Evolutionary conservation across 2,113 vertebrate genomes (phyloP).

Genomic region (Microcebus ravelobensis): DNA sequence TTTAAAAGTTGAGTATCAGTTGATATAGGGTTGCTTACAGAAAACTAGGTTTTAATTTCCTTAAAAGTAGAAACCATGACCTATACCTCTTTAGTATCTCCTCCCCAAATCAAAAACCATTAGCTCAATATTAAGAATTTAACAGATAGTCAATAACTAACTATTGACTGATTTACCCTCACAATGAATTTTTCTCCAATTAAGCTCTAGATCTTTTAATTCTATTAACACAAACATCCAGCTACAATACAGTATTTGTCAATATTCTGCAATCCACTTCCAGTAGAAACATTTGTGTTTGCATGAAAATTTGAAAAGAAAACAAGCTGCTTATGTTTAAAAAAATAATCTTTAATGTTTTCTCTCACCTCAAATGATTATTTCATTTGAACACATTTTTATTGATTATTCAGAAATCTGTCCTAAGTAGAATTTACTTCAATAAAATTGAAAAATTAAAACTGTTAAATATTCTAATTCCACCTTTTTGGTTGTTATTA

Average conservation of each 20-base stretch:
- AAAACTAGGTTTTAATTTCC: constrained; percentile 5
- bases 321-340: constrained; percentile 2
- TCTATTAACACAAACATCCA: constrained; percentile 48
- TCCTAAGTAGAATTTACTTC: background rate
- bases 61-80: background rate
- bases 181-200: constrained; percentile 34
- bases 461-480: background rate
- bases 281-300: constrained; percentile 41
- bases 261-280: constrained; percentile 47
- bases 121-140: background rate
- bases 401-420: background rate
- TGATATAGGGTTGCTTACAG: background rate
- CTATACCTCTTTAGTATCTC: background rate
- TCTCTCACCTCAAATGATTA: background rate
- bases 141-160: constrained; percentile 58
- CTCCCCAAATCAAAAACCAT: background rate
- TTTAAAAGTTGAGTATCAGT: constrained; percentile 5
- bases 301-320: background rate
- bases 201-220: constrained; percentile 16
- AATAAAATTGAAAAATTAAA: background rate
- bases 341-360: constrained; percentile 5
- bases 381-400: constrained; percentile 11
- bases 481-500: background rate
- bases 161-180: constrained; percentile 48
- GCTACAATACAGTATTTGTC: constrained; percentile 16